Percentiles rank a stretch among this genome's conserved stretches.
Evolutionary conservation across 1,140 invertebrate species (phyloP).

Genomic region (Hyposmocoma kahamanoa): DNA sequence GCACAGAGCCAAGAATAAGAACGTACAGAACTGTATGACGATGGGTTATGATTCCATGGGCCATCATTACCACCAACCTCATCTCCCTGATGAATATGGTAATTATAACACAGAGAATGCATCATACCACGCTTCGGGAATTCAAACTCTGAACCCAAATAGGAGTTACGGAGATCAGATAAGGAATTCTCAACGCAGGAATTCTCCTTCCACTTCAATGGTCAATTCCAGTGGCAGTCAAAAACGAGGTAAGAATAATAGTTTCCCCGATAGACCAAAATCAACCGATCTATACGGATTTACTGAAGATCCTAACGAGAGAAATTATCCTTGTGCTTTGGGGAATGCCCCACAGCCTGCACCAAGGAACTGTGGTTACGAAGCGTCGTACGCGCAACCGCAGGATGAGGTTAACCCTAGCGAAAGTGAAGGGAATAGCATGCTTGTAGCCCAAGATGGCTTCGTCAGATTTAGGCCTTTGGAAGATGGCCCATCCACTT

Average conservation of each 20-base stretch:
- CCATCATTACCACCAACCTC: slow-evolving; percentile 69
- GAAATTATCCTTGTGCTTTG: slow-evolving; percentile 48
- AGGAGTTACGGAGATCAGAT: slow-evolving; percentile 57
- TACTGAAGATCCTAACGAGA: slow-evolving; percentile 72
- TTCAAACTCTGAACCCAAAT: slow-evolving; percentile 68
- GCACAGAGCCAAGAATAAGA: slow-evolving; percentile 65
- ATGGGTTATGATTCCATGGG: slow-evolving; percentile 67
- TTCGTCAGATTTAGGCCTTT: slow-evolving; percentile 86
- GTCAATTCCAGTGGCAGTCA: slow-evolving; percentile 66
- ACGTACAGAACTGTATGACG: slow-evolving; percentile 68
- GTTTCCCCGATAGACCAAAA: slow-evolving; percentile 66
- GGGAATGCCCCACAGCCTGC: slow-evolving; percentile 47
- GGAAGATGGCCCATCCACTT: slow-evolving; percentile 74
- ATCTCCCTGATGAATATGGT: slow-evolving; percentile 61
- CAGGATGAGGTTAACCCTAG: slow-evolving; percentile 54
- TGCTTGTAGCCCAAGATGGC: slow-evolving; percentile 89
- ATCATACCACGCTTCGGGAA: slow-evolving; percentile 68
- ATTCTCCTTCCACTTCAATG: slow-evolving; percentile 62
- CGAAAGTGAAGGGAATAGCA: slow-evolving; percentile 71
- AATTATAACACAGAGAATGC: slow-evolving; percentile 67
- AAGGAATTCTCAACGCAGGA: slow-evolving; percentile 58
- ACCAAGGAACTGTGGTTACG: slow-evolving; percentile 52
- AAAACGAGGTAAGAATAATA: slow-evolving; percentile 58
- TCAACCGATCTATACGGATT: slow-evolving; percentile 75
- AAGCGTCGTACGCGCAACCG: slow-evolving; percentile 62